Base-by-base conservation (phyloP, 2,888 invertebrate species). In the Portevinia maculata region DNA sequence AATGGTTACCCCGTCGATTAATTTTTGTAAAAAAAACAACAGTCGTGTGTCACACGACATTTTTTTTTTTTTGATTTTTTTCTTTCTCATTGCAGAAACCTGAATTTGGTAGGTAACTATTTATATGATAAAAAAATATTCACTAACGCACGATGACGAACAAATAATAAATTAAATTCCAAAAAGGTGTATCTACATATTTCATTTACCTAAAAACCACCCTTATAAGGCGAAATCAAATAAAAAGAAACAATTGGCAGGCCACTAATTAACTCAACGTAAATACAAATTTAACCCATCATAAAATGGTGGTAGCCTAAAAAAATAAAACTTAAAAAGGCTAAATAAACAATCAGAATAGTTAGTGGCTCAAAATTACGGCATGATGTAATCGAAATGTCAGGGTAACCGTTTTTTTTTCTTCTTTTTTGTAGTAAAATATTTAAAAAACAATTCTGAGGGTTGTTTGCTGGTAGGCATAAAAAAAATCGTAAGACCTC, bases 381-480 rank as follows among this genome's bases (percentile, higher is more conserved):
- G 34, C 37, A 17, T 34, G 65, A 17, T n/a, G 50, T 59, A 50
- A 32, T 53, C 34, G 19, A 65, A 30, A 52, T 53, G 28, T 53
- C 46, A 44, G 67, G 59, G 74, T 69, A 62, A 57, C 60, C 53
- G 2, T 44, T 71, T 79, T 76, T 67, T 65, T 65, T 65, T 11
- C 3, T 60, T 19, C 21, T 50, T 74, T 69, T 62, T 46, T 71
- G 65, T 41, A 53, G 65, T 65, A 53, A 73, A 73, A 73, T 67
- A 73, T 73, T 83, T 71, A 71, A 83, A 83, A 83, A 83, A 71
- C 83, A 71, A 39, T 67, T 71, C 41, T 67, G 48, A 73, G 70
- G 83, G 83, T 83, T 62, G 83, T 78, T 83, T 67, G 55, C 83
- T 76, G 83, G 71, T 78, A 75, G 69, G 75, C 62, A 81, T 81